Evolutionary conservation across 2,797 vertebrate genomes (phyloP), one percentile per base, ranked within the genome.

Genomic region (Siniperca obscura): DNA sequence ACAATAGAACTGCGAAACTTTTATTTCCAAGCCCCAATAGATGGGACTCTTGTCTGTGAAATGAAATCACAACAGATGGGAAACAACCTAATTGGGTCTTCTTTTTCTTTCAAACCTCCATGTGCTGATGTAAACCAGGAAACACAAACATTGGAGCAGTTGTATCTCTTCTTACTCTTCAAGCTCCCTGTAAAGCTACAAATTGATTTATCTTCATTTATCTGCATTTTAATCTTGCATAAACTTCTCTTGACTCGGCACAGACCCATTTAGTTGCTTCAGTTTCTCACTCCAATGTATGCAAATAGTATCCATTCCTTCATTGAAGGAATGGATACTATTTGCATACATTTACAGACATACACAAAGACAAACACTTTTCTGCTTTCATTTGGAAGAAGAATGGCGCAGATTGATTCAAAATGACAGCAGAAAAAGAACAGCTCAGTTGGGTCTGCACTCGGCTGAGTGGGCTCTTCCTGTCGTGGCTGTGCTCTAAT

Each of bases 401-500:
- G 25, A 48, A 34, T 40, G 22, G 25, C 19, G 0, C 60, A 25
- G 22, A 62, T 1, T 8, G 57, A 59, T 38, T 22, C 3, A 46
- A 69, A 61, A 60, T 53, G 6, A 40, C 2, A 40, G 22, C 2
- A 34, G 10, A 9, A 19, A 48, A 65, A 60, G 21, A n/a, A 10
- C 12, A 40, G 22, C 61, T 59, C 50, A 61, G 52, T 12, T 55
- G 59, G 76, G 42, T 48, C 22, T 62, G 3, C 60, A 13, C 25
- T 62, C n/a, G 17, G 27, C 78, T 55, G 61, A 69, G 25, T 12
- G 3, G 36, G 16, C 40, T 82, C 74, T 72, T 84, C 71, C 72
- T 61, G 62, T 67, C 60, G 76, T 22, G 25, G 72, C 79, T 78
- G 80, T 64, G 78, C 53, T 70, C 70, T 84, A 64, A 90, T 88